phyloP scores from a whole-genome alignment of 2,797 vertebrate genomes.

The Cetoscarus ocellatus region DNA sequence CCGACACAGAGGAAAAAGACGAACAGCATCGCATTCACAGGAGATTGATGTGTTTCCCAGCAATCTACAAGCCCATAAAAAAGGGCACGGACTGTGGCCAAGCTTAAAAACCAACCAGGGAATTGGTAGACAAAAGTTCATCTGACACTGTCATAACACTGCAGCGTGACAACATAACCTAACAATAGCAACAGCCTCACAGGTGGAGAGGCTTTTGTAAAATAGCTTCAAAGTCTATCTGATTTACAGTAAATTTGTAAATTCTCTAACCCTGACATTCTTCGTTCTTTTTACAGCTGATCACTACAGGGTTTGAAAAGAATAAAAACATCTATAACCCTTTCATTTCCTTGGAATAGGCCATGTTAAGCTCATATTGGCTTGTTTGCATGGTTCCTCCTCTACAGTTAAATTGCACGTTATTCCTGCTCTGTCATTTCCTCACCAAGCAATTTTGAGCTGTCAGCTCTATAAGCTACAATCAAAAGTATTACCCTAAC shows the following conservation, averaged over 20 bases:
- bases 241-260: conserved; percentile 15
- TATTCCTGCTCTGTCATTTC: too few species aligned
- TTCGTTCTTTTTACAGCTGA: conserved; percentile 29
- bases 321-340: conserved; percentile 33
- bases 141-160: conserved; percentile 76
- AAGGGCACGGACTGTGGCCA: conserved; percentile 73
- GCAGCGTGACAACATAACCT: conserved; percentile 71
- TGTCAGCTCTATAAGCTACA: too few species aligned
- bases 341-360: background rate
- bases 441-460: too few species aligned
- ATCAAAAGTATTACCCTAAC: too few species aligned
- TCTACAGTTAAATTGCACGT: too few species aligned
- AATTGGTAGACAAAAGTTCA: conserved; percentile 81
- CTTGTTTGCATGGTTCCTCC: background rate
- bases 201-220: conserved; percentile 34
- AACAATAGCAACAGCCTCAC: conserved; percentile 61
- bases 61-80: conserved; percentile 80
- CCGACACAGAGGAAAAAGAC: conserved; percentile 60
- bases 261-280: conserved; percentile 21
- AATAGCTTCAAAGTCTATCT: conserved; percentile 38
- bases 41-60: conserved; percentile 85
- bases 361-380: background rate
- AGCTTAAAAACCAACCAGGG: conserved; percentile 81
- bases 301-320: conserved; percentile 28
- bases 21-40: conserved; percentile 60